Base-by-base conservation (phyloP, 2,113 vertebrate genomes). In the Podiceps cristatus region DNA sequence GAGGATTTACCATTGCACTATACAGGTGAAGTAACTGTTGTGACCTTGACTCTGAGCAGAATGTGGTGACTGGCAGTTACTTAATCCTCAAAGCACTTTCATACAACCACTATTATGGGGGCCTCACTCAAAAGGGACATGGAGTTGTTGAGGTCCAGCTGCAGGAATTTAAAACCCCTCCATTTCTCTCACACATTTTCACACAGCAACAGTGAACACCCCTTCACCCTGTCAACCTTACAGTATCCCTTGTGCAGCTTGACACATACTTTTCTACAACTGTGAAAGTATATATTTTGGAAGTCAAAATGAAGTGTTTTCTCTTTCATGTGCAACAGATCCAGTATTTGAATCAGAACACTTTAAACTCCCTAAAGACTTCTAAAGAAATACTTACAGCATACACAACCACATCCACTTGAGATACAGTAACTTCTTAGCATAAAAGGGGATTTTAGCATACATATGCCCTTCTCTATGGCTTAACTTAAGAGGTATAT, bases 231-330 rank as follows among this genome's bases (percentile, higher is more conserved):
- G 28, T 33, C 55, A 77, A 58, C 63, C 42, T 74, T 24, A 73
- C 42, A 60, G 29, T 24, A 74, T 10, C 29, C 37, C 42, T 77
- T 31, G 37, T 27, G 35, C 37, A 88, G 52, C 16, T 45, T 40
- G 17, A 64, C 33, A 37, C 42, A 13, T 49, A 22, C 29, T 63
- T 29, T 78, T 50, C 40, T 22, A 11, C 7, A 63, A 56, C 17
- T 5, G 13, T 17, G 10, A 37, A 60, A 77, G 28, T 1, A 42
- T 16, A 27, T 0, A 0, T 76, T 81, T 37, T 15, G 44, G 35
- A 81, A 24, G 11, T 64, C 18, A 80, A 88, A 92, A 85, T 2
- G n/a, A 78, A 60, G 33, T 5, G 5, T 49, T 79, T 64, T 52
- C 28, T 86, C 71, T 69, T 37, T 49, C 13, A 78, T 4, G 11